Evolutionary conservation across 2,113 vertebrate genomes (phyloP).

Genomic region (Gracilinanus agilis): DNA sequence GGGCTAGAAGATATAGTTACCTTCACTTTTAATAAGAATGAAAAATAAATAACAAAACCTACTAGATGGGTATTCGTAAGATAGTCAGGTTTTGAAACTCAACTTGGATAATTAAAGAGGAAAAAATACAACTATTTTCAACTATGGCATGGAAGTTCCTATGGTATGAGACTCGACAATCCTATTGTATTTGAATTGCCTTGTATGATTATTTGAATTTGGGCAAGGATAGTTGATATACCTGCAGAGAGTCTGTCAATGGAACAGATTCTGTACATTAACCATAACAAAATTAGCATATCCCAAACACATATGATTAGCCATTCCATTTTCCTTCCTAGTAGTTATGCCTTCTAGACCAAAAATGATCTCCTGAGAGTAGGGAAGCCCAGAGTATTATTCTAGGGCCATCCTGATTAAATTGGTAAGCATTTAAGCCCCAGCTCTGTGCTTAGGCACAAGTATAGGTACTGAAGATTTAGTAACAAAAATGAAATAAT

Average conservation of each 20-base stretch:
- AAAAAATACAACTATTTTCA: background rate
- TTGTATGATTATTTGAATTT: background rate
- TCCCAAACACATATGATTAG: background rate
- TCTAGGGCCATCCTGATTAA: background rate
- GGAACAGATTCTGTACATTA: background rate
- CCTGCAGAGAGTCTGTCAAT: background rate
- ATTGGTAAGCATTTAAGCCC: background rate
- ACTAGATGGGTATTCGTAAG: background rate
- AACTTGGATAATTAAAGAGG: background rate
- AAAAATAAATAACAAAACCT: constrained; percentile 36
- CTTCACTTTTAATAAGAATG: constrained; percentile 6
- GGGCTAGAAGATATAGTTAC: background rate
- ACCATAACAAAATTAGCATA: background rate
- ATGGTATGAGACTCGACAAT: background rate
- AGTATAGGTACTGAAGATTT: background rate
- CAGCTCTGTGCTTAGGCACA: background rate
- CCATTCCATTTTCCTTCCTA: background rate
- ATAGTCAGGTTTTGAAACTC: background rate
- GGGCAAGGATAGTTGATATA: accelerated
- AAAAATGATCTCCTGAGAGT: background rate
- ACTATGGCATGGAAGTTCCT: background rate
- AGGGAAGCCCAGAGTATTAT: background rate
- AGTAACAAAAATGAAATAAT: background rate
- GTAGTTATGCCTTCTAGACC: background rate
- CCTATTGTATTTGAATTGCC: background rate